Base-by-base conservation (phyloP, 2,797 vertebrate species). In the Leptatherina wallacei region DNA sequence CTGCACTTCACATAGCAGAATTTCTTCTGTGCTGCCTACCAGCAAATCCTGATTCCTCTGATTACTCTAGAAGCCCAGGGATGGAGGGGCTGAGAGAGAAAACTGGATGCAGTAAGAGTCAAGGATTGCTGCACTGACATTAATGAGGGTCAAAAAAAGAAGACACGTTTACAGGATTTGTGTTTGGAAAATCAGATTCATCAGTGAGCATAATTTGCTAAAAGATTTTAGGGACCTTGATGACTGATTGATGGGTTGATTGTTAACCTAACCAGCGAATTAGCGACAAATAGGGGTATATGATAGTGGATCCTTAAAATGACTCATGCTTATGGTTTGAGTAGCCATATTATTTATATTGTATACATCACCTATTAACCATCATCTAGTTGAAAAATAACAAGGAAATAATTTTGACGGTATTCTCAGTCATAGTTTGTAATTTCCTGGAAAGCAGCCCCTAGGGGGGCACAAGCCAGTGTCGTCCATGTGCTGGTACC, bases 31-130 rank as follows among this genome's bases (percentile, higher is more conserved):
- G 12, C 64, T 75, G 65, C 69, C 72, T 67, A 52, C 79, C 59
- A 44, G 70, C 71, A 80, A 79, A 81, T 82, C 59, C 7, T 14
- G 61, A 44, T 67, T 78, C 65, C 73, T 81, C 68, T 89, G 82
- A 91, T 90, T 85, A 81, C 38, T 57, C 54, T 54, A 73, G 77
- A 75, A 71, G 61, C 61, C 30, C 35, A 29, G 38, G 59, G 55
- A 80, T 65, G 77, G 62, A 63, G 54, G 59, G 54, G 57, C 68
- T 61, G 14, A 69, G 56, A 67, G 58, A 67, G 65, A 62, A 61
- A 80, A 73, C 2, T n/a, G 55, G 62, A 69, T 52, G 51, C 63
- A 74, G 77, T 84, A 78, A 82, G 82, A 82, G 85, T 77, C 16
- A 38, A 74, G 67, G 54, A 75, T 78, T 58, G 74, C 60, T 73